Conservation (phyloP, 2,113 vertebrate genomes). For the Bufo bufo region DNA sequence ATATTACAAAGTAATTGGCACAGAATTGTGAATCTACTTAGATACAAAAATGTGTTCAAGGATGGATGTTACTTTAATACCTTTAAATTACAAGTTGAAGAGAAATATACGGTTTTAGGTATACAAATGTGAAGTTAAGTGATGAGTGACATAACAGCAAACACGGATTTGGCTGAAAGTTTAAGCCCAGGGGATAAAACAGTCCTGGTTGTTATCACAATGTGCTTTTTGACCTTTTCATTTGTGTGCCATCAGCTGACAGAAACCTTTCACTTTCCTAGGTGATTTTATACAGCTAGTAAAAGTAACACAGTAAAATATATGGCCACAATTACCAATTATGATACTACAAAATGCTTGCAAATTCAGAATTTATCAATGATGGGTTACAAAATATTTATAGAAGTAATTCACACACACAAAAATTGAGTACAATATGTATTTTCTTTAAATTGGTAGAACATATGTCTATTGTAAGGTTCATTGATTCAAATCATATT, state of each 20-base stretch:
- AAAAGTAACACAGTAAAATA: not conserved
- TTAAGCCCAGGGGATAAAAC: conserved; percentile 41
- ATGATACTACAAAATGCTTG: too few species aligned
- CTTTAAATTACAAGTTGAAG: not conserved
- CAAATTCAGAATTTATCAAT: not conserved
- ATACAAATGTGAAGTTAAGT: not conserved
- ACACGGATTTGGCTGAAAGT: conserved; percentile 28
- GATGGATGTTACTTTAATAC: too few species aligned
- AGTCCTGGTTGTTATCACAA: conserved; percentile 36
- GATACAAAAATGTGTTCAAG: too few species aligned
- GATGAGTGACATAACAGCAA: conserved; percentile 16
- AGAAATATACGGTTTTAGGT: not conserved
- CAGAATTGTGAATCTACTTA: too few species aligned
- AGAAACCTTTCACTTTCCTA: conserved; percentile 33
- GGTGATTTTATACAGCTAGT: not conserved
- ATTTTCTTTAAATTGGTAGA: not conserved
- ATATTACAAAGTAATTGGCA: too few species aligned
- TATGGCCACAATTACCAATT: not conserved
- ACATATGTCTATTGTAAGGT: not conserved
- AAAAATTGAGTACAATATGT: not conserved
- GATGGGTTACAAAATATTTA: too few species aligned
- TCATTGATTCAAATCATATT: not conserved
- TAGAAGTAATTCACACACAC: too few species aligned
- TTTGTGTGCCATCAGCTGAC: conserved; percentile 17
- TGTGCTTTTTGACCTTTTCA: conserved; percentile 45